Evolutionary conservation across 2,113 vertebrate species (phyloP).

Genomic region (Callipepla californica): DNA sequence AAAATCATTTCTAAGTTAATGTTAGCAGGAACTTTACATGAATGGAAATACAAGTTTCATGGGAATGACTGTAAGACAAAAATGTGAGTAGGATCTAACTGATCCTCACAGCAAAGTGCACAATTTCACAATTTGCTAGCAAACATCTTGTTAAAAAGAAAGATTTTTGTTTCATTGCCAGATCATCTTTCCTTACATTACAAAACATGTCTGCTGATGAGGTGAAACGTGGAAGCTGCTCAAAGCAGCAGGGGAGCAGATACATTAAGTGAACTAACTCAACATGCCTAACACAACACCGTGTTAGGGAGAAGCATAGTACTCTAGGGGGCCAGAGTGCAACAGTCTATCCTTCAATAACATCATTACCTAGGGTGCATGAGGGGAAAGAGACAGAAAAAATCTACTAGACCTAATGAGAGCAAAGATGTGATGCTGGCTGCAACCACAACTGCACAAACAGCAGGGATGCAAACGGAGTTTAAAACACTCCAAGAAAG

Average conservation of each 20-base stretch:
- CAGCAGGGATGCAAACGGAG: constrained; percentile 17
- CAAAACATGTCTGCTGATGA: not conserved
- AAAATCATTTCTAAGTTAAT: constrained; percentile 16
- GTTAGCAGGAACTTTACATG: not conserved
- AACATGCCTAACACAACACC: not conserved
- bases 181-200: not conserved
- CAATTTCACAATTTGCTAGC: not conserved
- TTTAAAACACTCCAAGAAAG: constrained; percentile 8
- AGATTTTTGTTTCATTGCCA: not conserved
- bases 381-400: not conserved
- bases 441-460: constrained; percentile 16
- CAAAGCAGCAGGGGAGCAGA: not conserved
- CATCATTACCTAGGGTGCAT: not conserved
- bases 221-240: not conserved
- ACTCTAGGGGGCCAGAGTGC: not conserved
- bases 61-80: not conserved
- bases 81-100: not conserved
- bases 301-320: not conserved
- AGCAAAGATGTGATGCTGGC: constrained; percentile 14
- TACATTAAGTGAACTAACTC: not conserved
- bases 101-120: not conserved
- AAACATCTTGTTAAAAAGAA: not conserved
- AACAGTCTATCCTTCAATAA: constrained; percentile 14
- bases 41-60: not conserved
- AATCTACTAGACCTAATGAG: constrained; percentile 6